Evolutionary conservation across 2,797 vertebrate genomes (phyloP), one percentile per base, ranked within the genome.

Genomic region (Channallabes apus): DNA sequence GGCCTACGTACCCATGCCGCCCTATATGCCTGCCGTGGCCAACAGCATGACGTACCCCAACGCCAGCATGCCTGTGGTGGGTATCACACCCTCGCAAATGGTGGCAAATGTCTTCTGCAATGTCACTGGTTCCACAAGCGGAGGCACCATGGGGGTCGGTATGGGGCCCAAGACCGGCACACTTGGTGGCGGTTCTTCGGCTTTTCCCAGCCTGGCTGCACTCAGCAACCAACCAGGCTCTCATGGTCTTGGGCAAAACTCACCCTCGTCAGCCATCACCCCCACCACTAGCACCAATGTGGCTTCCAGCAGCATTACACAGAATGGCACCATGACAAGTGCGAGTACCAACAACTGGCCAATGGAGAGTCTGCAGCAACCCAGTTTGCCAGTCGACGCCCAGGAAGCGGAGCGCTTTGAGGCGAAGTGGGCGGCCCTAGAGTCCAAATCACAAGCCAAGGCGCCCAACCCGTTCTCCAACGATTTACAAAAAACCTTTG

Each of bases 81-180:
- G 97, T 88, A 97, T 98, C 91, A 98, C 97, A 0, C 97, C 97
- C 4, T 98, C 97, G 0, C 97, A 98, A 92, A 98, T 98, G 97
- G 97, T 98, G 88, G 96, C 97, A 87, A 97, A 97, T 0, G 97
- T 94, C 88, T 98, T 98, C 93, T 97, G 97, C 93, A 96, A 96
- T 0, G 96, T 96, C 0, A 90, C 95, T 22, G 91, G 95, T 1
- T 91, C 95, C 6, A 93, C 94, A 0, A 87, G 91, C 3, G 89
- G 92, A 6, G 87, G 91, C 4, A 89, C 90, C 35, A 91, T 95
- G 75, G 93, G 89, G 11, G 90, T 88, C 12, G 80, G 84, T 15
- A 75, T 83, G 80, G 94, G 91, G 62, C 84, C 92, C 72, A 96
- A 95, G 91, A 92, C 91, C 0, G 93, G 92, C 11, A 64, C 85